Base-by-base conservation (phyloP, 2,888 invertebrate genomes). In the Melikaiella ostensackeni region DNA sequence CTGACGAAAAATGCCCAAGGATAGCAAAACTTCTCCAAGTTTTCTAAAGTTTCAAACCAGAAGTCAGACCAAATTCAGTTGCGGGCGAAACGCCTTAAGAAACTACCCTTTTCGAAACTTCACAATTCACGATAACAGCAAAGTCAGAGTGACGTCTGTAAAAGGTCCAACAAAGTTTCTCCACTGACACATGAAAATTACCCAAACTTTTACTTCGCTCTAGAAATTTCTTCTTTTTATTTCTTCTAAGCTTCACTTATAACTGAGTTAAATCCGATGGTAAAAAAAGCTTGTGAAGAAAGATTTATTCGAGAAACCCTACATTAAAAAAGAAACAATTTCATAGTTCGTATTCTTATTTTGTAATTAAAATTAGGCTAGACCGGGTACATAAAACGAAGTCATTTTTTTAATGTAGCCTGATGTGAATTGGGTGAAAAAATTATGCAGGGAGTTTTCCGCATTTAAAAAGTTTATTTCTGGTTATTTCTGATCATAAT, bases 31-130 rank as follows among this genome's bases (percentile, higher is more conserved):
- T 70, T 50, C 4, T 46, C 50, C n/a, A 50, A 70, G 11, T 70
- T 70, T 70, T 30, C 30, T 30, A 46, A 70, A 50, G 70, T 70
- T 70, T 30, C 50, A 19, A 70, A 70, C 50, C 50, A 50, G 46
- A 30, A 70, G 70, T 70, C 70, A 70, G 30, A 70, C 46, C 30
- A 70, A 70, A 50, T 70, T 46, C 46, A 66, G 24, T 46, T 27
- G 46, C 42, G 66, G 66, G 21, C 16, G 66, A 42, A 66, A 66
- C 6, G 55, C 16, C 66, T 42, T 46, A 42, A 46, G 64, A 42
- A 66, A 46, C 66, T 66, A 66, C 27, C 46, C 42, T 27, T 66
- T 66, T 42, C 27, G 8, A 38, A 27, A 66, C 13, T 42, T 27
- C n/a, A n/a, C 66, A 70, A 70, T 50, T n/a, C 50, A 30, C 46